phyloP scores from a whole-genome alignment of 2,888 invertebrate genomes.

The Drosophila acutilabella region DNA sequence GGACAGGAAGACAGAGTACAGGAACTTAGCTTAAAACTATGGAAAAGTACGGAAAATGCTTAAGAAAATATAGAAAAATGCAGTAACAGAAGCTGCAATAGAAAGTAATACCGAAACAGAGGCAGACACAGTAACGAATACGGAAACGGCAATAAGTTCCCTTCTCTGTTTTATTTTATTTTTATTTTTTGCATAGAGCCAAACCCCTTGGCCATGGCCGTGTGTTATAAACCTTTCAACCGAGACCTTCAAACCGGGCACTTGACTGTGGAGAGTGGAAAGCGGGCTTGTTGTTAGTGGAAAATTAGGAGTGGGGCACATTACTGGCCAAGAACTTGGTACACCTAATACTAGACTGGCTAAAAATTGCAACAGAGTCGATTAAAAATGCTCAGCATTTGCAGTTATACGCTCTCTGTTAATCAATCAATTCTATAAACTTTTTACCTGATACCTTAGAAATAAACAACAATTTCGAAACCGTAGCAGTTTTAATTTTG shows the following conservation, averaged over 20 bases:
- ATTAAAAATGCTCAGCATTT: background rate
- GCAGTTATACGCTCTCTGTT: too few species aligned
- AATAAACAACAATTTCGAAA: too few species aligned
- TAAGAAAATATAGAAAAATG: background rate
- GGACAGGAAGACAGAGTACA: background rate
- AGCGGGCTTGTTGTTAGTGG: background rate
- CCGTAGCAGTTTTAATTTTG: too few species aligned
- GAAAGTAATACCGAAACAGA: background rate
- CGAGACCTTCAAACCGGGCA: conserved; percentile 31
- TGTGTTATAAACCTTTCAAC: conserved; percentile 25
- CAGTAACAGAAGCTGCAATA: background rate
- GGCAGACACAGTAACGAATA: background rate
- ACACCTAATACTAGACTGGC: background rate
- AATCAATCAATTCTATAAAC: too few species aligned
- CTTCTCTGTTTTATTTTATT: too few species aligned
- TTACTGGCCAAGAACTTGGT: background rate
- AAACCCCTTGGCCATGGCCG: conserved; percentile 11
- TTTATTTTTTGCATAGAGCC: conserved; percentile 19
- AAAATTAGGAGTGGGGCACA: background rate
- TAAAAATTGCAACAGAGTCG: background rate
- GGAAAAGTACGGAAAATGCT: background rate
- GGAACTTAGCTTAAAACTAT: background rate
- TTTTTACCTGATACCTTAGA: too few species aligned
- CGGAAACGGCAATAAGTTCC: background rate
- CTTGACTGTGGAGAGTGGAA: background rate